Evolutionary conservation across 2,888 invertebrate genomes (phyloP).

Genomic region (Drosophila borealis): DNA sequence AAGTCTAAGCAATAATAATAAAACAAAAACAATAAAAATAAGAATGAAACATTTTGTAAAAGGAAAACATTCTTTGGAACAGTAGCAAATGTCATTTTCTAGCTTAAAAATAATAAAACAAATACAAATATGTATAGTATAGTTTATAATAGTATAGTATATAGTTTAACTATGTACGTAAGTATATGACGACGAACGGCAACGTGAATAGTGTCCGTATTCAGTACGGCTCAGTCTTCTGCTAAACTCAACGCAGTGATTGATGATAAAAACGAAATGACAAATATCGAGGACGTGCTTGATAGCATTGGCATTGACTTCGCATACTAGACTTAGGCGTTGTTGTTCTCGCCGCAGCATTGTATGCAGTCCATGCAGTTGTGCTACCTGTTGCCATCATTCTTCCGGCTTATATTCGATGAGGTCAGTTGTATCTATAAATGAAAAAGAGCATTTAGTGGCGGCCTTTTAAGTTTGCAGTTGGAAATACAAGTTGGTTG

Average conservation of each 20-base stretch:
- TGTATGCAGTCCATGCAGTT: conserved; percentile 90
- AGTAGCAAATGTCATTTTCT: conserved; percentile 52
- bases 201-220: conserved; percentile 74
- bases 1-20: conserved; percentile 48
- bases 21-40: conserved; percentile 49
- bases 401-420: conserved; percentile 83
- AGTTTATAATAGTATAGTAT: conserved; percentile 29
- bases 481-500: neutral
- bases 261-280: conserved; percentile 42
- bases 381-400: conserved; percentile 88
- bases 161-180: conserved; percentile 43
- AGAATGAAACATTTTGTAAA: conserved; percentile 28
- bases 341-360: conserved; percentile 87
- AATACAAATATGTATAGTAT: conserved; percentile 30
- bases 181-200: conserved; percentile 70
- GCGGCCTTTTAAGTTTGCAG: too few relatives aligned
- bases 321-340: conserved; percentile 76
- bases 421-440: conserved; percentile 84
- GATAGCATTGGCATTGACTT: conserved; percentile 39
- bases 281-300: conserved; percentile 45
- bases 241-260: conserved; percentile 69
- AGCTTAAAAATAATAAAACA: conserved; percentile 59
- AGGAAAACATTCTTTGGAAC: conserved; percentile 66
- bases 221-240: conserved; percentile 73
- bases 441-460: neutral